Evolutionary conservation across 2,797 vertebrate genomes (phyloP), one percentile per base, ranked within the genome.

Genomic region (Channallabes apus): DNA sequence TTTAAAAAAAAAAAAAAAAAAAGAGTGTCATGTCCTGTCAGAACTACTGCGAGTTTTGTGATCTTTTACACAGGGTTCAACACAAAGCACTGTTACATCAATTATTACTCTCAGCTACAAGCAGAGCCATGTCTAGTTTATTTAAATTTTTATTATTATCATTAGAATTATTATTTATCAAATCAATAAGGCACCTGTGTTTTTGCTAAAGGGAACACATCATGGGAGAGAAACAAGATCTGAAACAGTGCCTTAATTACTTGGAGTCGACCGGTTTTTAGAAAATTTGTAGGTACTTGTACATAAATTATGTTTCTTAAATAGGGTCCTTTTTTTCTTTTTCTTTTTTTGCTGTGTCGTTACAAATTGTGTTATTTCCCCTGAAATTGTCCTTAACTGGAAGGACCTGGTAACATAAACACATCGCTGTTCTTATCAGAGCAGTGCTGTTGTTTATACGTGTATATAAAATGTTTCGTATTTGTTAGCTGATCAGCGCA

Each of bases 221-320:
- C 82, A 79, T 32, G 68, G 7, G 32, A 32, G 80, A 72, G 69
- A 20, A 61, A 80, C 62, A 15, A 18, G 75, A 84, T 81, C 73
- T n/a, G 71, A 82, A 77, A 32, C 58, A 62, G 82, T 87, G 86
- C 82, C 86, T 87, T 87, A 77, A 54, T 72, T 61, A 35, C 38
- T 61, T 78, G 32, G 15, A 14, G 54, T 22, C 8, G 0, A 32
- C 46, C 14, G n/a, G 24, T 67, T 84, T 86, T 84, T 84, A 86
- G 61, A 61, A 69, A 67, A 72, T 65, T 61, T 79, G 58, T 80
- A 80, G 86, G 68, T 80, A 81, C 69, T 20, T 84, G 82, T 15
- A 75, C 27, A 75, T 87, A 80, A 87, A 76, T 84, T 87, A 68
- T 84, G 17, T 38, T 68, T 54, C 32, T 77, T 68, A 4, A 58